These are phyloP conservation scores for Phrynosoma blainvillii DNA, from an alignment of 2,113 vertebrate genomes.

Conservation along the genomic window DNA sequence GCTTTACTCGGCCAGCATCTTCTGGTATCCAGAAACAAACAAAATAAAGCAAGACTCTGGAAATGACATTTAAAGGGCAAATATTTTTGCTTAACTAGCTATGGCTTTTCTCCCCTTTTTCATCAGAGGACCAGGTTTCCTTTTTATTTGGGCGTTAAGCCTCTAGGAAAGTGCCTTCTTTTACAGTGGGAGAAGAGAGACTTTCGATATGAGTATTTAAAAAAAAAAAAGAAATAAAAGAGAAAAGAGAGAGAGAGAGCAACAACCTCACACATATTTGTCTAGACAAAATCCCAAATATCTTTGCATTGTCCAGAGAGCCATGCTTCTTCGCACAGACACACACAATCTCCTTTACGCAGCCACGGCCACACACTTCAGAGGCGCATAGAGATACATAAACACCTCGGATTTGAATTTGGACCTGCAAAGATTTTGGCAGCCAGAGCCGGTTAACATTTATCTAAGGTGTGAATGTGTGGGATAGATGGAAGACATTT, in stretches of 20 bases:
- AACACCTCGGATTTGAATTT: slow-evolving; percentile 50
- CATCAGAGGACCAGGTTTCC: background rate
- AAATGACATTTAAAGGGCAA: background rate
- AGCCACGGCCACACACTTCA: slow-evolving; percentile 11
- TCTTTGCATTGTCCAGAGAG: background rate
- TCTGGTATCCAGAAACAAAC: background rate
- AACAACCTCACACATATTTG: background rate
- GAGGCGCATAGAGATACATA: slow-evolving; percentile 20
- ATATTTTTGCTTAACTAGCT: background rate
- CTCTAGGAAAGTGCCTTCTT: background rate
- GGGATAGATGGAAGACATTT: background rate
- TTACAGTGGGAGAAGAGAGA: background rate
- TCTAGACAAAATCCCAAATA: background rate
- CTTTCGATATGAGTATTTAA: background rate
- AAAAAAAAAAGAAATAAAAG: background rate
- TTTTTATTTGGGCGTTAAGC: background rate
- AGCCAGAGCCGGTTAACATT: background rate
- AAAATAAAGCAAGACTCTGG: background rate
- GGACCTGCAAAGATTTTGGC: slow-evolving; percentile 42
- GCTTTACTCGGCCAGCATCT: background rate
- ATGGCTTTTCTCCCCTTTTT: background rate
- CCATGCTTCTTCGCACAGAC: background rate
- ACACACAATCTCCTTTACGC: background rate
- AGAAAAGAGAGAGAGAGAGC: too few species aligned
- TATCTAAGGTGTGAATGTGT: background rate